A percentile compares a stretch with the other conserved stretches of the same genome.
These are phyloP conservation scores for Drosophila melanosoma DNA, from an alignment of 2,888 invertebrate genomes.

Conservation along the genomic window DNA sequence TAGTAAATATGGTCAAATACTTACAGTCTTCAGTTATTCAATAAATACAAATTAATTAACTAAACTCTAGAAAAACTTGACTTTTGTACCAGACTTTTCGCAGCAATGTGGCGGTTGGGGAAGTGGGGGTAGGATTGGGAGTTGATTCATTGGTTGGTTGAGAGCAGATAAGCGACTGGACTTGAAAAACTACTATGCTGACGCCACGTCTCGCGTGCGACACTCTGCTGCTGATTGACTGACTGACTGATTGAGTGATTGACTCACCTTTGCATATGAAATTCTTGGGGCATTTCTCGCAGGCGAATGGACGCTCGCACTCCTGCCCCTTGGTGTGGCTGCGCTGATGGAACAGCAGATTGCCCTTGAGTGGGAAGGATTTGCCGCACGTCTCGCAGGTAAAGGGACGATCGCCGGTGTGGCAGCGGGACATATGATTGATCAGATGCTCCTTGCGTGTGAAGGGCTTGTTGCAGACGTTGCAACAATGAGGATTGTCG, in stretches of 20 bases:
- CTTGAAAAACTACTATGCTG: slow-evolving; percentile 67
- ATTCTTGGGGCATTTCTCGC: slow-evolving; percentile 93
- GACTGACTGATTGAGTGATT: background rate
- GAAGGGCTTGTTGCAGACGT: slow-evolving; percentile 93
- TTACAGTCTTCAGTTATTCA: background rate
- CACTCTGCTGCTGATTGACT: slow-evolving; percentile 24
- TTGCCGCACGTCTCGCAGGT: slow-evolving; percentile 94
- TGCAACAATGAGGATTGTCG: slow-evolving; percentile 94
- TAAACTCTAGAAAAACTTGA: background rate
- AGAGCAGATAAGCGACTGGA: slow-evolving; percentile 26
- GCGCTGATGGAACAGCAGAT: slow-evolving; percentile 93
- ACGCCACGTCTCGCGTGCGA: slow-evolving; percentile 70
- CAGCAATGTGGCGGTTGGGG: slow-evolving; percentile 16
- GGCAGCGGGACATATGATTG: slow-evolving; percentile 90
- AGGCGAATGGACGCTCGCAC: slow-evolving; percentile 89
- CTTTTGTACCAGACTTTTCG: background rate
- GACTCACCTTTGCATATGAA: slow-evolving; percentile 92
- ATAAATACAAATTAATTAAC: background rate
- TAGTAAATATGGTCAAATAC: background rate
- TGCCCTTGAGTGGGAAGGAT: slow-evolving; percentile 93
- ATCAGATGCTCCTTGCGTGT: slow-evolving; percentile 94
- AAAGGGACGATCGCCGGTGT: slow-evolving; percentile 92
- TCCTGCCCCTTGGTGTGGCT: slow-evolving; percentile 92
- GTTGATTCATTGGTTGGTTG: slow-evolving; percentile 3
- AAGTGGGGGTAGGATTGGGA: background rate